Percentiles rank a stretch among this genome's conserved stretches.
phyloP scores from a whole-genome alignment of 2,888 invertebrate genomes.

The Phanerotoma sp. region DNA sequence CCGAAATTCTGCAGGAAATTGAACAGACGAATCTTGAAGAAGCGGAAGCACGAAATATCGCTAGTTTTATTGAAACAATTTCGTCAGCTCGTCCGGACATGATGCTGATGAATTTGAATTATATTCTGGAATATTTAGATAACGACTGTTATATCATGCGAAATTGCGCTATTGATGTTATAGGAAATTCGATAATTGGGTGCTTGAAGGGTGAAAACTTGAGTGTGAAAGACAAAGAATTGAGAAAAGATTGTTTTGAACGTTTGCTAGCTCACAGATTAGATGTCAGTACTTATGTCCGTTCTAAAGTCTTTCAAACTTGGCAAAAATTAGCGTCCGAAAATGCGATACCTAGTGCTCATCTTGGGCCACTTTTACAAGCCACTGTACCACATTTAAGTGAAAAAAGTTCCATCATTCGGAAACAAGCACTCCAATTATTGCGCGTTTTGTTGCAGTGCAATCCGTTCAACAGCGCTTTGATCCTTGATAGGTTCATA shows the following conservation, averaged over 20 bases:
- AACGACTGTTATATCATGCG: conserved; percentile 64
- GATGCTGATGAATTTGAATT: conserved; percentile 47
- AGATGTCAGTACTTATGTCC: conserved; percentile 82
- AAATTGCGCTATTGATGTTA: conserved; percentile 79
- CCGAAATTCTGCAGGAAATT: conserved; percentile 74
- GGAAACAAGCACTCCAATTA: conserved; percentile 81
- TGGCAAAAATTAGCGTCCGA: conserved; percentile 79
- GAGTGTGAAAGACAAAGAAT: conserved; percentile 66
- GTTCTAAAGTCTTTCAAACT: conserved; percentile 81
- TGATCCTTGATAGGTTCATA: conserved; percentile 62
- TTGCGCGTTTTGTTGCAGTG: conserved; percentile 76
- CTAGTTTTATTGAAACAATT: conserved; percentile 48
- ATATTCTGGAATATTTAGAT: conserved; percentile 44
- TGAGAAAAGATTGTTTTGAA: conserved; percentile 78
- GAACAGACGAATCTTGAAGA: conserved; percentile 68
- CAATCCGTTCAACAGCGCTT: conserved; percentile 82
- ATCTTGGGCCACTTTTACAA: conserved; percentile 69
- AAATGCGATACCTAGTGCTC: conserved; percentile 74
- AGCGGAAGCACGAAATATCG: conserved; percentile 53
- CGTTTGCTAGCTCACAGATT: conserved; percentile 79
- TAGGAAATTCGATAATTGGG: conserved; percentile 75
- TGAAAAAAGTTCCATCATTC: conserved; percentile 82
- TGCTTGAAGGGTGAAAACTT: conserved; percentile 75
- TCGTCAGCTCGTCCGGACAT: conserved; percentile 40
- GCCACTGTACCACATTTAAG: conserved; percentile 70